These are phyloP conservation scores for Thymallus thymallus DNA, from an alignment of 2,113 vertebrate genomes.

Conservation along the genomic window DNA sequence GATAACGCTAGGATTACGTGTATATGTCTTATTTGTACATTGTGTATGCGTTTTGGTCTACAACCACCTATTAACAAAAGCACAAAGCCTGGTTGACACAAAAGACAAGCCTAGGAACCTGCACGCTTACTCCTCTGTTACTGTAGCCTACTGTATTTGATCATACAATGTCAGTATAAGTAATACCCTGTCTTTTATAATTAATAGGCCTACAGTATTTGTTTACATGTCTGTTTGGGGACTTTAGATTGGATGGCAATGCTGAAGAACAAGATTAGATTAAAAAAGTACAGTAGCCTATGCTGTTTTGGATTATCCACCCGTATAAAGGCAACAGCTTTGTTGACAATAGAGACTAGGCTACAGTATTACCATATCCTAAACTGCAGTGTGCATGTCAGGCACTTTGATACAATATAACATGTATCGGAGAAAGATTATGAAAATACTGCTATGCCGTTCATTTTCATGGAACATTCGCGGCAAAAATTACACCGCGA, in stretches of 20 bases:
- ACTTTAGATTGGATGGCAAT: not conserved
- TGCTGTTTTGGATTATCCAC: not conserved
- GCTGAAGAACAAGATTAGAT: not conserved
- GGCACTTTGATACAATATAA: no score
- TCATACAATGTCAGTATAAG: no score
- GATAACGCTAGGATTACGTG: not conserved
- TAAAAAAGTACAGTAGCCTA: not conserved
- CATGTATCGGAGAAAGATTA: no score
- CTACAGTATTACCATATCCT: not conserved
- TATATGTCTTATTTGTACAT: not conserved
- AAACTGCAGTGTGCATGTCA: no score
- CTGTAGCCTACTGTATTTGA: not conserved
- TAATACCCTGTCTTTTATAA: not conserved
- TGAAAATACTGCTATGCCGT: no score
- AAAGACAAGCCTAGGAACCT: not conserved
- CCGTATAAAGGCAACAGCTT: not conserved
- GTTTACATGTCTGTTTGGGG: not conserved
- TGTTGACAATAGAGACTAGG: not conserved
- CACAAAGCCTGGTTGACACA: constrained; percentile 40
- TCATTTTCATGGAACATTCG: constrained; percentile 44
- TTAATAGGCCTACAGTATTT: not conserved
- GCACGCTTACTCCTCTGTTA: not conserved
- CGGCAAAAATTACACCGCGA: constrained; percentile 72
- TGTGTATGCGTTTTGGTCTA: not conserved
- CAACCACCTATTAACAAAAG: not conserved